These are phyloP conservation scores for Hippocampus kuda DNA, from an alignment of 2,797 vertebrate genomes.

Conservation along the genomic window DNA sequence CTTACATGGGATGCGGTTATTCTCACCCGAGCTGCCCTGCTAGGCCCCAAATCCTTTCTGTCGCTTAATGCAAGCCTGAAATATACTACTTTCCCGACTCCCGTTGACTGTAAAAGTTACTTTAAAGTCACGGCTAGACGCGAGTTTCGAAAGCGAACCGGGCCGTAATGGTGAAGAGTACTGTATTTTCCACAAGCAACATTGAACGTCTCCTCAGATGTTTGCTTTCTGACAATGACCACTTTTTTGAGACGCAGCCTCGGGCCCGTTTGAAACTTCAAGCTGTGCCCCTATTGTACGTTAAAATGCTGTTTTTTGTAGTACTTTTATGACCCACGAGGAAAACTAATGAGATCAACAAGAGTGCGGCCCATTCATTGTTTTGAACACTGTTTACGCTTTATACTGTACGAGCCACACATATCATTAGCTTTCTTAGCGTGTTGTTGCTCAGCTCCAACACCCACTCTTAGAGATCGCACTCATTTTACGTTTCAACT, in stretches of 20 bases:
- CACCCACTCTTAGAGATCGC: slow-evolving; percentile 12
- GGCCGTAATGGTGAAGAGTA: slow-evolving; percentile 15
- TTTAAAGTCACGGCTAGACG: slow-evolving; percentile 1
- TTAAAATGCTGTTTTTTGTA: slow-evolving; percentile 1
- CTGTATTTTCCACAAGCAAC: slow-evolving; percentile 24
- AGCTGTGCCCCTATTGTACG: background rate
- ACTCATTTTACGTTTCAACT: slow-evolving; percentile 25
- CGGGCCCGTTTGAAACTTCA: slow-evolving; percentile 18
- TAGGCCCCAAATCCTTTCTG: slow-evolving; percentile 67
- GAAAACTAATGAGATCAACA: slow-evolving; percentile 53
- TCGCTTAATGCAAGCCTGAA: slow-evolving; percentile 55
- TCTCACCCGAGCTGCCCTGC: slow-evolving; percentile 67
- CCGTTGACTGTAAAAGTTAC: slow-evolving; percentile 28
- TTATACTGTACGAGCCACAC: slow-evolving; percentile 7
- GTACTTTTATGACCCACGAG: slow-evolving; percentile 23
- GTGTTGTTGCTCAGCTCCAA: slow-evolving; percentile 20
- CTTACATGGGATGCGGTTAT: slow-evolving; percentile 73
- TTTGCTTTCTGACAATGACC: slow-evolving; percentile 45
- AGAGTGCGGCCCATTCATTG: slow-evolving; percentile 52
- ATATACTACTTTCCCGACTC: slow-evolving; percentile 42
- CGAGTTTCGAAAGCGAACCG: slow-evolving; percentile 9
- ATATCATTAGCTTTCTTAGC: slow-evolving; percentile 20
- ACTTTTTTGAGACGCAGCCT: slow-evolving; percentile 44
- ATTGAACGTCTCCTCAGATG: slow-evolving; percentile 23
- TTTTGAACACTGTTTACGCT: slow-evolving; percentile 46